Percentiles rank a stretch among this genome's conserved stretches.
phyloP scores from a whole-genome alignment of 37 sponge, comb jelly and placozoan species.

The Diacarnus erythraeanus region DNA sequence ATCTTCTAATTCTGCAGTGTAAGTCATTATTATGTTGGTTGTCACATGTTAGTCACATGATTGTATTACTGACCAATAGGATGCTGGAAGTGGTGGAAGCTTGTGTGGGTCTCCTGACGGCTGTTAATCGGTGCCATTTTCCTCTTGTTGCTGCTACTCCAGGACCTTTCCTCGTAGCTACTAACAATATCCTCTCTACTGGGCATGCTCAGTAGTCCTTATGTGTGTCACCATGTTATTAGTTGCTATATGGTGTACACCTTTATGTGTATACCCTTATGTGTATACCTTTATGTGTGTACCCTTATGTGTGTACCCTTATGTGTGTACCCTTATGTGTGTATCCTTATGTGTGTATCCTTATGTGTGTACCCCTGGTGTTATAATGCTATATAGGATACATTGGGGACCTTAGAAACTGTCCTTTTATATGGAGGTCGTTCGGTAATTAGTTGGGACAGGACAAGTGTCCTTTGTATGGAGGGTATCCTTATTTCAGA shows the following conservation, averaged over 20 bases:
- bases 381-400: background rate
- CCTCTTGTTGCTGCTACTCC: background rate
- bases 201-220: background rate
- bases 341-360: too few species aligned
- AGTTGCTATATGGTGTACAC: too few species aligned
- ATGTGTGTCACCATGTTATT: too few species aligned
- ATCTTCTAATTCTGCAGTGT: background rate
- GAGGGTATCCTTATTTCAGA: background rate
- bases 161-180: slow-evolving; percentile 19
- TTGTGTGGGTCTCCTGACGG: slow-evolving; percentile 12
- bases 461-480: background rate
- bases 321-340: too few species aligned
- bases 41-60: slow-evolving; percentile 1
- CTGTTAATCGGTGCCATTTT: slow-evolving; percentile 27
- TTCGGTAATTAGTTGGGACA: too few species aligned
- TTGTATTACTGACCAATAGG: background rate
- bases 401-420: background rate
- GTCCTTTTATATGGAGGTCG: background rate
- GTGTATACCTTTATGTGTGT: too few species aligned
- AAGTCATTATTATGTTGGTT: background rate
- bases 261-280: too few species aligned
- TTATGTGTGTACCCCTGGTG: too few species aligned
- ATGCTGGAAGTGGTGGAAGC: slow-evolving; percentile 2
- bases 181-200: slow-evolving; percentile 35
- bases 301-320: too few species aligned